A percentile compares a stretch with the other conserved stretches of the same genome.
Conservation (phyloP, 2,888 invertebrate species). For the Latheticus oryzae region DNA sequence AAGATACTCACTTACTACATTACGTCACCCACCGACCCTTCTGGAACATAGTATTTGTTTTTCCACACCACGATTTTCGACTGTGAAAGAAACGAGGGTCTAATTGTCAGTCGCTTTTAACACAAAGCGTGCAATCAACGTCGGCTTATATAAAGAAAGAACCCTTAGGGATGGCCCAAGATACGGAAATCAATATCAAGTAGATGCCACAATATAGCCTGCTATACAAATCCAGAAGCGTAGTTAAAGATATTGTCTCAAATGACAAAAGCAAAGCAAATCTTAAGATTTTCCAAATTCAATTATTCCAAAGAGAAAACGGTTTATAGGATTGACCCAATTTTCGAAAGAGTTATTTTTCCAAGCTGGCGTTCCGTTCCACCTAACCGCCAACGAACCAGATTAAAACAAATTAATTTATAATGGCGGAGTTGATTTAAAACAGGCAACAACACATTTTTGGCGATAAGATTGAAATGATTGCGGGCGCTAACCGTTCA, state of each 20-base stretch:
- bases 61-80: conserved; percentile 10
- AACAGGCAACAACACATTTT: background rate
- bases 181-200: conserved; percentile 53
- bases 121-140: conserved; percentile 48
- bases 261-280: background rate
- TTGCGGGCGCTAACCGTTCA: conserved; percentile 1
- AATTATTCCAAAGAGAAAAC: conserved; percentile 2
- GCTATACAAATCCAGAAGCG: conserved; percentile 14
- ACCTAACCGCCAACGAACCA: conserved; percentile 2
- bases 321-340: conserved; percentile 19
- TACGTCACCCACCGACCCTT: conserved; percentile 17
- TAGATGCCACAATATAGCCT: conserved; percentile 37
- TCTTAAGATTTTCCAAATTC: background rate
- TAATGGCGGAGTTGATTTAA: conserved; percentile 3
- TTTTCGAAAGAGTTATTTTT: conserved; percentile 22
- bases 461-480: conserved; percentile 3
- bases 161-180: conserved; percentile 48
- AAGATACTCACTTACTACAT: conserved; percentile 33
- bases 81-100: conserved; percentile 36
- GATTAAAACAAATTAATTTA: conserved; percentile 15
- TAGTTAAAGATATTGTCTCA: conserved; percentile 13
- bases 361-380: conserved; percentile 8
- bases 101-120: conserved; percentile 43
- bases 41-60: conserved; percentile 7
- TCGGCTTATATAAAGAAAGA: conserved; percentile 46